Percentiles rank a stretch among this genome's conserved stretches.
phyloP scores from a whole-genome alignment of 2,113 vertebrate species.

The Macrotus californicus region DNA sequence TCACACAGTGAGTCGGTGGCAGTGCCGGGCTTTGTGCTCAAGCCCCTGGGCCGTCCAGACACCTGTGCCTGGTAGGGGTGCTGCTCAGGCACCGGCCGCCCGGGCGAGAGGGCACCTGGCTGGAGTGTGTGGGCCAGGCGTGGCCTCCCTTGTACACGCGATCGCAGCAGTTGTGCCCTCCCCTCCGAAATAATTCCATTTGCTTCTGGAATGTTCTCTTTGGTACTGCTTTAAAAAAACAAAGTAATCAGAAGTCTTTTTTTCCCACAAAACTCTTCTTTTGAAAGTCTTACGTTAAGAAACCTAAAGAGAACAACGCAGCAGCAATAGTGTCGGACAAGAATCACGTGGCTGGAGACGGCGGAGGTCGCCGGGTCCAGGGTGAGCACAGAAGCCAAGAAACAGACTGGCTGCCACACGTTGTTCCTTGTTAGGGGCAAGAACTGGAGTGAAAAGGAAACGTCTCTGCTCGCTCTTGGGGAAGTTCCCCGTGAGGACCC shows the following conservation, averaged over 20 bases:
- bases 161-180: background rate
- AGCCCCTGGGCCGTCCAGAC: background rate
- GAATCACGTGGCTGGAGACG: background rate
- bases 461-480: background rate
- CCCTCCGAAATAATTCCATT: background rate
- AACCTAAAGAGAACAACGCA: background rate
- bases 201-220: background rate
- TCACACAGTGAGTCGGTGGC: background rate
- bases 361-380: too few relatives aligned
- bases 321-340: background rate
- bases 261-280: background rate
- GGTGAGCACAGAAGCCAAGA: background rate
- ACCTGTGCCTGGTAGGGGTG: background rate
- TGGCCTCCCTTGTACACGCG: too few relatives aligned
- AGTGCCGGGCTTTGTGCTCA: background rate
- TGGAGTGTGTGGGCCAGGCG: too few relatives aligned
- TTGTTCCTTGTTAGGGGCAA: background rate
- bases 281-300: background rate
- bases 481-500: background rate
- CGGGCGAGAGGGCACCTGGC: background rate
- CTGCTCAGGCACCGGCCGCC: background rate
- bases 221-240: background rate
- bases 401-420: background rate
- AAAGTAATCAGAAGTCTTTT: background rate
- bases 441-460: background rate